Conservation (phyloP, 2,888 invertebrate genomes). For the Pegoplata infirma region DNA sequence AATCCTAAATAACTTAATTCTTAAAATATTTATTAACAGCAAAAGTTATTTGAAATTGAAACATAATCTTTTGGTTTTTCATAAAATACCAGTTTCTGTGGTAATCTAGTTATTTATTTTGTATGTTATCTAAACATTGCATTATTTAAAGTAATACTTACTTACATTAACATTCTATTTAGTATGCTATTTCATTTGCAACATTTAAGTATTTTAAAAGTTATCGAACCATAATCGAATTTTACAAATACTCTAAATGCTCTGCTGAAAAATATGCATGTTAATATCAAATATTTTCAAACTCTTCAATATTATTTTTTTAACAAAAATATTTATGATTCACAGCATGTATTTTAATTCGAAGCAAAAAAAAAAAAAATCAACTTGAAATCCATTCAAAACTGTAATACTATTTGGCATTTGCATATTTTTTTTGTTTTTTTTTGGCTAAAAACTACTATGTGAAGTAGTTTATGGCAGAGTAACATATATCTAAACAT, state of each 20-base stretch:
- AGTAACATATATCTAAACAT: too few relatives aligned
- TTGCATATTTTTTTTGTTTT: constrained; percentile 10
- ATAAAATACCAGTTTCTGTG: too few relatives aligned
- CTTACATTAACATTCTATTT: background rate
- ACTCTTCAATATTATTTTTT: background rate
- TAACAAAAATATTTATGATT: constrained; percentile 36
- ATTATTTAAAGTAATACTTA: background rate
- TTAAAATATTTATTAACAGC: too few relatives aligned
- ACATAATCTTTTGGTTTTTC: too few relatives aligned
- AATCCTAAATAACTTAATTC: too few relatives aligned
- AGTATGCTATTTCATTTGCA: constrained; percentile 37
- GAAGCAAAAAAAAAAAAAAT: background rate
- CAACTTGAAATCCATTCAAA: constrained; percentile 24
- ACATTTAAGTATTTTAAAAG: constrained; percentile 14
- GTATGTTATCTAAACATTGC: background rate
- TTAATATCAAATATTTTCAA: background rate
- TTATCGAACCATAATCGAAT: constrained; percentile 50
- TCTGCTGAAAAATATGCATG: background rate
- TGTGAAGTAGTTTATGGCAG: constrained; percentile 33
- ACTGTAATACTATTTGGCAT: constrained; percentile 44
- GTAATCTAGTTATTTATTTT: too few relatives aligned
- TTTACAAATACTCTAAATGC: constrained; percentile 32
- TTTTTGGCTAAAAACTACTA: constrained; percentile 8
- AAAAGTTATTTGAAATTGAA: too few relatives aligned
- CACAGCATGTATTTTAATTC: constrained; percentile 34